Conservation (phyloP, 2,797 vertebrate species). For the Silurus aristotelis region DNA sequence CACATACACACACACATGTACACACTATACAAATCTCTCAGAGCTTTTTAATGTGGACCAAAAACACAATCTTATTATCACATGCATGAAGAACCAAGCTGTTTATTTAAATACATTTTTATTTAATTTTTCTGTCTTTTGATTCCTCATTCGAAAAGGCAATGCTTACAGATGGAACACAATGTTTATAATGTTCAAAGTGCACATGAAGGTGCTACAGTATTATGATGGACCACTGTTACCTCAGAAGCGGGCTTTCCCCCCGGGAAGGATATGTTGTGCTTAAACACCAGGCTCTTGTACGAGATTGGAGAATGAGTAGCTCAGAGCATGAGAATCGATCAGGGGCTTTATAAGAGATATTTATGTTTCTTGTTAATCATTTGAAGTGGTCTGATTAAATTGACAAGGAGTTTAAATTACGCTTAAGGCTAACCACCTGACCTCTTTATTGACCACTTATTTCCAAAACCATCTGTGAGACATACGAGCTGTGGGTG, state of each 20-base stretch:
- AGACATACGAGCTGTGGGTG: slow-evolving; percentile 25
- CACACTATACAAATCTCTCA: background rate
- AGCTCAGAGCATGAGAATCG: slow-evolving; percentile 32
- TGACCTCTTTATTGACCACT: slow-evolving; percentile 53
- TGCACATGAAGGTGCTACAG: slow-evolving; percentile 40
- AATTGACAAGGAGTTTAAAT: slow-evolving; percentile 72
- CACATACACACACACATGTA: slow-evolving; percentile 24
- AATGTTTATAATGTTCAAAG: slow-evolving; percentile 37
- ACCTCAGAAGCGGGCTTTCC: slow-evolving; percentile 31
- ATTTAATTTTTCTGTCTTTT: slow-evolving; percentile 7
- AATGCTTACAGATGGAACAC: slow-evolving; percentile 25
- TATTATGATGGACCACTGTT: slow-evolving; percentile 45
- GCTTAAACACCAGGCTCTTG: slow-evolving; percentile 39
- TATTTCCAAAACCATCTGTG: slow-evolving; percentile 20
- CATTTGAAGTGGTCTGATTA: slow-evolving; percentile 62
- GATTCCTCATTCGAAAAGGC: background rate
- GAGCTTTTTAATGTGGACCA: slow-evolving; percentile 20
- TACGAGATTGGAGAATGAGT: slow-evolving; percentile 28
- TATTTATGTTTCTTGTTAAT: slow-evolving; percentile 68
- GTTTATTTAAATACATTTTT: slow-evolving; percentile 4
- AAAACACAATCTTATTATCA: background rate
- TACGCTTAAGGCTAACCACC: slow-evolving; percentile 63
- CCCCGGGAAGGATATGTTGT: slow-evolving; percentile 28
- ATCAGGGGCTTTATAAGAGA: slow-evolving; percentile 61
- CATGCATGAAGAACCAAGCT: background rate